These are phyloP conservation scores for Macrotrachela quadricornifera DNA, from an alignment of 1,140 invertebrate species.

Conservation along the genomic window DNA sequence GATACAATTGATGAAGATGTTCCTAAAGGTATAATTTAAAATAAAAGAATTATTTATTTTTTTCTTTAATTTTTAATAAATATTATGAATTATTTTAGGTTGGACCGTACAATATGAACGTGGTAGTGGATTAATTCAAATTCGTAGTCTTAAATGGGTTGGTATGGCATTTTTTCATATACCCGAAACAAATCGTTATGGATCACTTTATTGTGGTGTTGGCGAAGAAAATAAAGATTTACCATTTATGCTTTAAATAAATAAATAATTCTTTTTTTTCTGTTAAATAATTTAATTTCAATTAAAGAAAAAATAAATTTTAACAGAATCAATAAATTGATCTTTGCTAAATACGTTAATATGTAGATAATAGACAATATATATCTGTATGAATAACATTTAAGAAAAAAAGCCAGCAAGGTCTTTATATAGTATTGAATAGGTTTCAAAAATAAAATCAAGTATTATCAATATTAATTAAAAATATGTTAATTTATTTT, in stretches of 20 bases:
- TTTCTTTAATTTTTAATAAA: background rate
- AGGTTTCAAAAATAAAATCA: no score
- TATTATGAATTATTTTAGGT: no score
- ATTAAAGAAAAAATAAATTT: no score
- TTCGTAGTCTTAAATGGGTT: constrained; percentile 27
- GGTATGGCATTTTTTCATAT: constrained; percentile 29
- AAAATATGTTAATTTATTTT: no score
- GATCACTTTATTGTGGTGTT: constrained; percentile 27
- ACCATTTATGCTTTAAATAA: constrained; percentile 28
- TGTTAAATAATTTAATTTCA: no score
- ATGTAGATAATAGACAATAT: no score
- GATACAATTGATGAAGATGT: constrained; percentile 29
- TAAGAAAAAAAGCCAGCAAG: no score
- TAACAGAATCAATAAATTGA: no score
- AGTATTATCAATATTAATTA: no score
- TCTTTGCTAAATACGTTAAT: no score
- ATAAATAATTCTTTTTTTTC: background rate
- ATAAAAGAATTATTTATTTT: background rate
- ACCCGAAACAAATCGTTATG: constrained; percentile 22
- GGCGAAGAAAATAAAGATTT: constrained; percentile 30
- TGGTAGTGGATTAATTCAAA: constrained; percentile 24
- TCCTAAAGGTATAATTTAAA: constrained; percentile 19
- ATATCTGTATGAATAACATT: no score
- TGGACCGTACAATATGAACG: constrained; percentile 31
- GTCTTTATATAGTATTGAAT: no score